A percentile compares a stretch with the other conserved stretches of the same genome.
Evolutionary conservation across 2,113 vertebrate genomes (phyloP).

Genomic region (Nestor notabilis): DNA sequence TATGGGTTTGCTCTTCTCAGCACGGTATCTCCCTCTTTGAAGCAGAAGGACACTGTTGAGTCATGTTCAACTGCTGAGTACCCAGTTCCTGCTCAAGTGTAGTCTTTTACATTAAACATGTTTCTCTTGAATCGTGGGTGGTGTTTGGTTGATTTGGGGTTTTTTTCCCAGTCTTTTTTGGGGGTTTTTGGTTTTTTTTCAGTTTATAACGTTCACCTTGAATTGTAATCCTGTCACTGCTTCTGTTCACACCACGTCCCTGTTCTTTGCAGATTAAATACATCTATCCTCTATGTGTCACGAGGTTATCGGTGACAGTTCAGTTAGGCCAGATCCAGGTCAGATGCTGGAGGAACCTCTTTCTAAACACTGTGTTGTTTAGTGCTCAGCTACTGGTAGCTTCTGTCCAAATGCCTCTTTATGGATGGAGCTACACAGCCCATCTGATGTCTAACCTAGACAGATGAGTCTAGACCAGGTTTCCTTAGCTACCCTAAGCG

Average conservation of each 20-base stretch:
- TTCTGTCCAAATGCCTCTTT: neutral
- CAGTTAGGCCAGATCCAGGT: neutral
- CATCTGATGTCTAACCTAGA: neutral
- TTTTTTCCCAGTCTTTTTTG: neutral
- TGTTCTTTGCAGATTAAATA: neutral
- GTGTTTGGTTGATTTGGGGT: neutral
- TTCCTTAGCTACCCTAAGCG: neutral
- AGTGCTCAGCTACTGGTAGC: neutral
- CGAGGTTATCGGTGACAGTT: neutral
- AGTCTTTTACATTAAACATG: neutral
- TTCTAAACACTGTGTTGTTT: neutral
- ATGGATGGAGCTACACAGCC: neutral
- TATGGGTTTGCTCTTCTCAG: neutral
- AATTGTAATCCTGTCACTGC: neutral
- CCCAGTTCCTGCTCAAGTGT: neutral
- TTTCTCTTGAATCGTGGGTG: neutral
- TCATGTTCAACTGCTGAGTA: neutral
- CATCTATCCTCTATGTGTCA: neutral
- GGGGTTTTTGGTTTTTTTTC: neutral
- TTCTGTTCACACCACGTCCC: neutral
- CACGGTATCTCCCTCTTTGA: neutral
- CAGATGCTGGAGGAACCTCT: neutral
- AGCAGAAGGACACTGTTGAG: neutral
- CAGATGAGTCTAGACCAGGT: neutral
- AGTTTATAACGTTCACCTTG: neutral